Conservation (phyloP, 2,888 invertebrate genomes). For the Watsonalla binaria region DNA sequence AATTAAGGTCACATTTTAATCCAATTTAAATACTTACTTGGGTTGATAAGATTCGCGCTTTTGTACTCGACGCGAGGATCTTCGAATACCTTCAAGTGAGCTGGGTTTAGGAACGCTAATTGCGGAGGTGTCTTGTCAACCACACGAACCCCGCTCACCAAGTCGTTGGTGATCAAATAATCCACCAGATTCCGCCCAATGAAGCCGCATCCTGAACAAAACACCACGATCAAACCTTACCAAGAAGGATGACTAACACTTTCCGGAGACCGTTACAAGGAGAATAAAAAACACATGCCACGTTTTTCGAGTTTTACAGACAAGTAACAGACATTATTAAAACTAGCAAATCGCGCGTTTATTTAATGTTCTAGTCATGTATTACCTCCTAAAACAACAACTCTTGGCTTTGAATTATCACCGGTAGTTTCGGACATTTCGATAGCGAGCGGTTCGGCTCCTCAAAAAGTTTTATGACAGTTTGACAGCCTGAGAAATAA, state of each 20-base stretch:
- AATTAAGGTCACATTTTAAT: not conserved
- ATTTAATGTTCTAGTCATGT: slow-evolving; percentile 7
- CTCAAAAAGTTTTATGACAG: slow-evolving; percentile 41
- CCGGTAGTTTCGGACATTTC: slow-evolving; percentile 70
- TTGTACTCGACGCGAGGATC: slow-evolving; percentile 89
- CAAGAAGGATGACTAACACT: slow-evolving; percentile 65
- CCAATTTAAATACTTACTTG: slow-evolving; percentile 78
- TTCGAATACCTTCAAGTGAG: slow-evolving; percentile 85
- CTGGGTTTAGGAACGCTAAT: slow-evolving; percentile 91
- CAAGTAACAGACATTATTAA: not conserved
- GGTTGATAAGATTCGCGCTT: slow-evolving; percentile 94
- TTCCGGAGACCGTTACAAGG: slow-evolving; percentile 54
- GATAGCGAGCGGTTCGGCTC: slow-evolving; percentile 32
- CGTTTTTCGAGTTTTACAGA: slow-evolving; percentile 2
- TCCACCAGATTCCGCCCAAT: slow-evolving; percentile 93
- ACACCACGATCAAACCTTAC: slow-evolving; percentile 33
- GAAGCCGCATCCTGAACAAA: slow-evolving; percentile 91
- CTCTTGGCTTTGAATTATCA: slow-evolving; percentile 69
- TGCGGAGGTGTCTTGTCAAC: slow-evolving; percentile 97
- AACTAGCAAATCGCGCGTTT: not conserved
- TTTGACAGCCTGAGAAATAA: slow-evolving; percentile 8
- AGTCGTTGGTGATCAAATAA: slow-evolving; percentile 86
- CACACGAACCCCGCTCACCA: slow-evolving; percentile 86
- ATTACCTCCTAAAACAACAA: slow-evolving; percentile 72
- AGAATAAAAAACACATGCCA: slow-evolving; percentile 32